phyloP scores from a whole-genome alignment of 53 echinoderm and acorn worm species.

The Patiria pectinifera region DNA sequence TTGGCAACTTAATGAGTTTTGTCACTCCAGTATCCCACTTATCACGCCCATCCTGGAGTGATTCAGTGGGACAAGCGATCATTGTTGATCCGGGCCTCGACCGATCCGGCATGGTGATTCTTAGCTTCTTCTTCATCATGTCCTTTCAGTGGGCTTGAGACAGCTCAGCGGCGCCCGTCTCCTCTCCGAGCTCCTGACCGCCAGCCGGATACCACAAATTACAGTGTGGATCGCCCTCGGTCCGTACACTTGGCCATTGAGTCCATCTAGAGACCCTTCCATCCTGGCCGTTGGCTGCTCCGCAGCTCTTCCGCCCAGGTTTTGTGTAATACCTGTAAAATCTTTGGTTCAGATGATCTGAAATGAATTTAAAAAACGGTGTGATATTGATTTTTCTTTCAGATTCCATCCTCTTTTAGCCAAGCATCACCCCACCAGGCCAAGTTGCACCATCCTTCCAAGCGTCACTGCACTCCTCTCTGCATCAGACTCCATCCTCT shows the following conservation, averaged over 20 bases:
- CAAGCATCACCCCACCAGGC: slow-evolving; percentile 71
- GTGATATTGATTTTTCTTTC: too few relatives aligned
- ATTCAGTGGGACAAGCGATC: slow-evolving; percentile 21
- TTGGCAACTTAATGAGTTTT: too few relatives aligned
- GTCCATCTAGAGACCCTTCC: neutral
- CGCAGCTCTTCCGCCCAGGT: neutral
- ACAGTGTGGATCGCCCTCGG: neutral
- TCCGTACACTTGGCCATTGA: slow-evolving; percentile 17
- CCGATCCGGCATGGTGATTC: slow-evolving; percentile 37
- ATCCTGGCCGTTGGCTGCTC: neutral
- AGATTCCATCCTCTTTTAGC: slow-evolving; percentile 79
- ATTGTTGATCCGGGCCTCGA: slow-evolving; percentile 51
- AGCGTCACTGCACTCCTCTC: slow-evolving; percentile 74
- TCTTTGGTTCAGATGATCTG: too few relatives aligned
- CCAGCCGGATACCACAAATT: neutral
- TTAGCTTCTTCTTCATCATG: neutral
- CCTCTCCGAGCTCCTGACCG: neutral
- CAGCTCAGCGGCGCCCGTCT: neutral
- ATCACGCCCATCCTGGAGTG: neutral
- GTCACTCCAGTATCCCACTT: neutral
- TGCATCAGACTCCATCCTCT: too few relatives aligned
- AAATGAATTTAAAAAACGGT: too few relatives aligned
- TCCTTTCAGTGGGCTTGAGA: neutral
- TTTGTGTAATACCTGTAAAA: too few relatives aligned
- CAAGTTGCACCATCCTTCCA: slow-evolving; percentile 61